Evolutionary conservation across 2,797 vertebrate species (phyloP), one percentile per base, ranked within the genome.

Genomic region (Psittacula derbiana): DNA sequence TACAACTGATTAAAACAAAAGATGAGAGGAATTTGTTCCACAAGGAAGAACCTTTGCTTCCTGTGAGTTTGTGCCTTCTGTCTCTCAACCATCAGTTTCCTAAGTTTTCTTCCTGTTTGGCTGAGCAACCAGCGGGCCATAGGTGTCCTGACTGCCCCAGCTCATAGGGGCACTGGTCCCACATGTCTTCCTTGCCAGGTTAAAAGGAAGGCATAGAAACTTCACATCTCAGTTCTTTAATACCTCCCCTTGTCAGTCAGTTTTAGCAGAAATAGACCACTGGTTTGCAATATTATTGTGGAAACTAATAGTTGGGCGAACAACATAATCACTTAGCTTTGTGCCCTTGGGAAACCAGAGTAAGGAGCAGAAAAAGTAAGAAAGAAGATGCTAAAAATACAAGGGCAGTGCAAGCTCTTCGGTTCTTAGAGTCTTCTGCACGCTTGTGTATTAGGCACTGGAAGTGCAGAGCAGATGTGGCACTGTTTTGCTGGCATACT

Each of bases 391-490:
- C 46, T 38, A 33, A 74, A 83, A 53, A 61, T 67, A 40, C 0
- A 5, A 81, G 36, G 47, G 43, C 28, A 58, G 19, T 16, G 33
- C 53, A 72, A 66, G 50, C 44, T 90, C 10, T 73, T 75, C 36
- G 4, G 10, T 13, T 27, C 58, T 65, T 43, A 14, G 55, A 8
- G 1, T n/a, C 41, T 62, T 53, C 82, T 61, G 31, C 10, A 30
- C 0, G 0, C 25, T 66, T 30, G 18, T 14, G 4, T 11, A 55
- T 81, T 31, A 31, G 75, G 55, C 44, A 41, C 72, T 86, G 85
- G 66, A 25, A 38, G 66, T 3, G 74, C 78, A 52, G 57, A 87
- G 90, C 92, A 95, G 80, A 60, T 24, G 55, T 41, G 74, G 86
- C 55, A 46, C 25, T 52, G 36, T 31, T 80, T 41, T 74, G 47